A percentile compares a stretch with the other conserved stretches of the same genome.
These are phyloP conservation scores for Rhinichthys osculus DNA, from an alignment of 2,797 vertebrate genomes.

Conservation along the genomic window DNA sequence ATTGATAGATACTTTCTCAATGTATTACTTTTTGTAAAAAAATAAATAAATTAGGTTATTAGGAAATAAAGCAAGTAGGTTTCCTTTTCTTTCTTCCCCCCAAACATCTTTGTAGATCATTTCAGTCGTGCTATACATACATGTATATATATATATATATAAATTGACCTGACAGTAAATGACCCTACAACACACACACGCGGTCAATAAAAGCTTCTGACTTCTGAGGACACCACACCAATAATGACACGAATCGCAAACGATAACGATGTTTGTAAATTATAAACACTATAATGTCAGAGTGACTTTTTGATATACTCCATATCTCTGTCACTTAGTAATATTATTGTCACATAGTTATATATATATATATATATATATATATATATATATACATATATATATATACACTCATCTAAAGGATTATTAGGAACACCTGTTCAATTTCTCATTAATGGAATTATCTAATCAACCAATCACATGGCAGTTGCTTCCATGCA, in stretches of 20 bases:
- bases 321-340: not conserved
- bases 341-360: too few relatives aligned
- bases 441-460: too few relatives aligned
- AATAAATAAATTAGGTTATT: too few relatives aligned
- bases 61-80: not conserved
- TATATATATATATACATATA: too few relatives aligned
- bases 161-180: too few relatives aligned
- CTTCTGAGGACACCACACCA: not conserved
- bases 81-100: not conserved
- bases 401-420: too few relatives aligned
- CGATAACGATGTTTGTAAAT: not conserved
- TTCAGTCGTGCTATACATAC: not conserved
- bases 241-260: not conserved
- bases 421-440: too few relatives aligned
- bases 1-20: not conserved
- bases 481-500: too few relatives aligned
- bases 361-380: too few relatives aligned
- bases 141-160: too few relatives aligned
- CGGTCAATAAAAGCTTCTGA: conserved; percentile 34
- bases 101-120: not conserved
- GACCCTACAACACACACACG: conserved; percentile 24
- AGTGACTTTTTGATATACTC: conserved; percentile 4
- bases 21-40: not conserved
- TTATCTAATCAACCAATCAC: too few relatives aligned
- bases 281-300: not conserved